Conservation (phyloP, 1,140 invertebrate genomes). For the Drosophila auraria region DNA sequence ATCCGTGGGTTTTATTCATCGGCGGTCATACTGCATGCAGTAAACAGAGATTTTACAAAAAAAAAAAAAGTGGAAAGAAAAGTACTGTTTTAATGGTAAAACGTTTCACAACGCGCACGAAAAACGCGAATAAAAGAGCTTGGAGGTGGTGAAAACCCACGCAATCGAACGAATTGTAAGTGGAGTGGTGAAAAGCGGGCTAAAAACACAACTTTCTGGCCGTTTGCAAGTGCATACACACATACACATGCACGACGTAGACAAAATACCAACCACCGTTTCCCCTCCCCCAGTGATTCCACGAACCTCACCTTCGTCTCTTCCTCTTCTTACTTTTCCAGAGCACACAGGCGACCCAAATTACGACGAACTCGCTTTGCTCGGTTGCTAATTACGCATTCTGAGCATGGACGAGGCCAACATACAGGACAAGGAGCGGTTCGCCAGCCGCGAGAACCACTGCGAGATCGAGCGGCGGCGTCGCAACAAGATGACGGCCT, state of each 20-base stretch:
- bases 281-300: slow-evolving; percentile 22
- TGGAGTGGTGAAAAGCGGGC: not conserved
- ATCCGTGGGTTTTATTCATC: no score
- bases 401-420: slow-evolving; percentile 94
- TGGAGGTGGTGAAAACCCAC: slow-evolving; percentile 19
- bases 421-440: slow-evolving; percentile 97
- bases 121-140: slow-evolving; percentile 2
- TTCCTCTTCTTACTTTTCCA: slow-evolving; percentile 29
- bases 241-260: slow-evolving; percentile 60
- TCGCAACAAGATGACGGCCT: slow-evolving; percentile 99
- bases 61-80: slow-evolving; percentile 57
- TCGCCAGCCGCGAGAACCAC: slow-evolving; percentile 99
- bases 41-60: slow-evolving; percentile 74
- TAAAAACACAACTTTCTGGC: slow-evolving; percentile 10
- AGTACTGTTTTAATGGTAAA: slow-evolving; percentile 31
- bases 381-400: slow-evolving; percentile 72
- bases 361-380: slow-evolving; percentile 24
- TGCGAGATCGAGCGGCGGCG: slow-evolving; percentile 99
- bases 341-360: slow-evolving; percentile 75
- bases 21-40: slow-evolving; percentile 46
- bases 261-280: slow-evolving; percentile 73
- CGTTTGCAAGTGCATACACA: slow-evolving; percentile 27
- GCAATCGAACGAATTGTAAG: slow-evolving; percentile 8
- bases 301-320: slow-evolving; percentile 30
- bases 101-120: slow-evolving; percentile 26